Evolutionary conservation across 35 echinoderm and acorn worm genomes (phyloP).

Genomic region (Lytechinus pictus): DNA sequence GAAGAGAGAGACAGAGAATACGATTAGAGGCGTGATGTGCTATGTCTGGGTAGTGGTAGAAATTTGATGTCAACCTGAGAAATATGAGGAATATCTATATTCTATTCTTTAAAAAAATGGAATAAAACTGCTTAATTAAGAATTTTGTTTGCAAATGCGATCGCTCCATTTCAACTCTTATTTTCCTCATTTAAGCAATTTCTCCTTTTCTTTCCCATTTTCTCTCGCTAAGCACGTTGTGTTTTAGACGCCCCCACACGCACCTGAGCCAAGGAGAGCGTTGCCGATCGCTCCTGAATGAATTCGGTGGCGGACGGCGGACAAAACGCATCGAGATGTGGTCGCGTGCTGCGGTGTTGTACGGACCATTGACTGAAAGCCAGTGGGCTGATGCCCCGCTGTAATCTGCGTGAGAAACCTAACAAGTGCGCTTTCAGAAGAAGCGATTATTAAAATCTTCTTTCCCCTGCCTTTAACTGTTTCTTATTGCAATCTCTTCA

Average conservation of each 20-base stretch:
- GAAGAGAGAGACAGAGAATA: neutral
- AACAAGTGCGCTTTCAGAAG: conserved; percentile 4
- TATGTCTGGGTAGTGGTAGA: neutral
- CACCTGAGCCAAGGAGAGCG: neutral
- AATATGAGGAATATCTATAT: neutral
- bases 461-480: neutral
- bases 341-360: neutral
- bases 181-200: neutral
- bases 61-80: neutral
- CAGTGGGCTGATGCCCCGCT: neutral
- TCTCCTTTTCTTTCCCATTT: neutral
- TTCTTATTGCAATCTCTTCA: neutral
- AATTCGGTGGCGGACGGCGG: neutral
- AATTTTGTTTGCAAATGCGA: neutral
- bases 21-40: neutral
- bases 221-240: neutral
- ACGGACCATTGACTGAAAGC: neutral
- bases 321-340: neutral
- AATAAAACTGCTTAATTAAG: neutral
- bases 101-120: neutral
- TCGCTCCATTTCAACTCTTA: neutral
- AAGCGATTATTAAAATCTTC: conserved; percentile 18
- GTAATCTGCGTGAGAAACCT: conserved; percentile 23
- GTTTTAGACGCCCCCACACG: neutral
- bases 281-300: neutral